Conservation (phyloP, 2,113 vertebrate genomes). For the Carassius auratus region DNA sequence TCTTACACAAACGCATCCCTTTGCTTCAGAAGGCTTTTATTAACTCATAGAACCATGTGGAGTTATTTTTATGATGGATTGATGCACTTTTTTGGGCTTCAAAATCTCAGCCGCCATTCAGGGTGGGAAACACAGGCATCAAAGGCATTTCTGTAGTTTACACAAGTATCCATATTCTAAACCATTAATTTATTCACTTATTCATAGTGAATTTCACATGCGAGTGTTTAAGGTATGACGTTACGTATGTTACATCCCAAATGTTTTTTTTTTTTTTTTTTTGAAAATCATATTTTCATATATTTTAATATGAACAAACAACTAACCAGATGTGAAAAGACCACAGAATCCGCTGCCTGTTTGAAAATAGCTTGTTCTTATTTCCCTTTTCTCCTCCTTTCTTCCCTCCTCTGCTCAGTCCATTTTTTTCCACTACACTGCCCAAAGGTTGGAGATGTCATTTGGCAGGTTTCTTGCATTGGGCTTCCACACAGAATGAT, state of each 20-base stretch:
- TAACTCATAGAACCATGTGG: too few species aligned
- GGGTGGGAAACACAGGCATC: neutral
- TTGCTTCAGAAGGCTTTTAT: too few species aligned
- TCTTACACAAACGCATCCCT: too few species aligned
- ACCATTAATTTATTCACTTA: neutral
- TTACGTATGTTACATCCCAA: too few species aligned
- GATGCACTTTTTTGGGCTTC: too few species aligned
- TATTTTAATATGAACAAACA: neutral
- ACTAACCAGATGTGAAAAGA: neutral
- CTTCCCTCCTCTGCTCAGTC: constrained; percentile 23
- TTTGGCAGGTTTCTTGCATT: constrained; percentile 31
- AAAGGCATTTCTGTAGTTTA: neutral
- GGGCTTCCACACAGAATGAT: constrained; percentile 54
- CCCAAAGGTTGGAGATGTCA: constrained; percentile 45
- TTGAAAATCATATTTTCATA: neutral
- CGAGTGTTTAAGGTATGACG: neutral
- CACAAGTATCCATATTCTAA: neutral
- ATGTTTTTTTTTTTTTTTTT: too few species aligned
- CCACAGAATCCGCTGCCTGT: neutral
- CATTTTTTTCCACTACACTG: constrained; percentile 54
- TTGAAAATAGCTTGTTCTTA: neutral
- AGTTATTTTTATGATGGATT: too few species aligned
- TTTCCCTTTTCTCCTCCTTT: constrained; percentile 21
- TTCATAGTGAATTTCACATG: neutral
- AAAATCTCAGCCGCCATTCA: too few species aligned